phyloP scores from a whole-genome alignment of 2,888 invertebrate species.

The Zaprionus obscuricornis region DNA sequence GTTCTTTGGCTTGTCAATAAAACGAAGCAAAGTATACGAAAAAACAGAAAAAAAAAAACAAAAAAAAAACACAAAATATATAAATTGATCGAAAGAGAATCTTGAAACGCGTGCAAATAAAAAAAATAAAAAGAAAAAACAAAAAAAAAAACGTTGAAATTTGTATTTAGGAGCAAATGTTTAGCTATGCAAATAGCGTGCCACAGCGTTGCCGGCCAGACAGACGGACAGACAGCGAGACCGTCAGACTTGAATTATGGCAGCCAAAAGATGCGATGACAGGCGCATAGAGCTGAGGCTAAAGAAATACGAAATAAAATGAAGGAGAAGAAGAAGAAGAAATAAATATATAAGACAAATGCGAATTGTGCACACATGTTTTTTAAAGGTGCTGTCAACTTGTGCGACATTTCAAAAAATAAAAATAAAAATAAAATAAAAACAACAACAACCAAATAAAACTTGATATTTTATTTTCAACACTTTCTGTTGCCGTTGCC shows the following conservation, averaged over 20 bases:
- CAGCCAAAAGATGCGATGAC: conserved; percentile 73
- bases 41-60: conserved; percentile 3
- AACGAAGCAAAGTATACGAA: conserved; percentile 44
- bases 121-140: conserved; percentile 18
- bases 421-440: conserved; percentile 17
- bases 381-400: conserved; percentile 68
- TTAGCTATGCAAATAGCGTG: conserved; percentile 76
- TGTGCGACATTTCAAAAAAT: conserved; percentile 40
- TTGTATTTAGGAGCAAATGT: conserved; percentile 73
- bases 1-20: conserved; percentile 63
- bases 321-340: conserved; percentile 18
- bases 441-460: conserved; percentile 14
- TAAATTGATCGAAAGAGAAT: conserved; percentile 17
- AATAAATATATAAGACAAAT: conserved; percentile 41
- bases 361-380: conserved; percentile 38
- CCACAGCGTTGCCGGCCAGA: conserved; percentile 46
- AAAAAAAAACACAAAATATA: conserved; percentile 7
- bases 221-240: conserved; percentile 10
- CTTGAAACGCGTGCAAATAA: conserved; percentile 59
- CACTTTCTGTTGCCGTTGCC: conserved; percentile 13
- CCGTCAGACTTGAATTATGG: conserved; percentile 70
- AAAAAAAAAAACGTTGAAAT: conserved; percentile 46
- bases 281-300: conserved; percentile 34
- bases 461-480: conserved; percentile 28
- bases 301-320: conserved; percentile 27